These are phyloP conservation scores for Drosophila longiperda DNA, from an alignment of 2,888 invertebrate genomes.

Conservation along the genomic window DNA sequence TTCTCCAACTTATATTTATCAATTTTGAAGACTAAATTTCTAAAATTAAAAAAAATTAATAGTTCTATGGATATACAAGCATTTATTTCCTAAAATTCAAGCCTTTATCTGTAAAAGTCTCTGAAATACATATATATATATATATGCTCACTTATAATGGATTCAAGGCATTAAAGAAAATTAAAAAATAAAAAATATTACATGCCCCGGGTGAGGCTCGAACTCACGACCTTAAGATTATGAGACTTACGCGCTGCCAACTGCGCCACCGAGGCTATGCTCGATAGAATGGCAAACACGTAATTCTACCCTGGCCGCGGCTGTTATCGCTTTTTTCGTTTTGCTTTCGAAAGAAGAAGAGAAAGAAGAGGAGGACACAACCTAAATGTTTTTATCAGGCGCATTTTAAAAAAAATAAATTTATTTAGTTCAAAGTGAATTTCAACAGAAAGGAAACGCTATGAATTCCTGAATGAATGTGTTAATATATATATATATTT, in stretches of 20 bases:
- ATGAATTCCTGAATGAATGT: background rate
- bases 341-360: background rate
- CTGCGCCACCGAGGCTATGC: conserved; percentile 85
- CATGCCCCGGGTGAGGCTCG: conserved; percentile 84
- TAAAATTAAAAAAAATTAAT: no score
- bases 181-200: conserved; percentile 42
- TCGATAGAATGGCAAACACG: conserved; percentile 28
- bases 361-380: background rate
- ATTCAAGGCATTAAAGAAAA: background rate
- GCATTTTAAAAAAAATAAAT: background rate
- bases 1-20: background rate
- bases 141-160: background rate
- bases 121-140: background rate
- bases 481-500: background rate
- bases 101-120: background rate
- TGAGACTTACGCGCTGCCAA: conserved; percentile 85
- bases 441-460: background rate
- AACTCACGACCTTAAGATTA: conserved; percentile 85
- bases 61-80: background rate
- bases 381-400: background rate
- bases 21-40: no score
- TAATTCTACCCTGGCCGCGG: conserved; percentile 36
- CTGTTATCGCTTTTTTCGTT: background rate
- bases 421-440: background rate
- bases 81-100: background rate